A percentile compares a stretch with the other conserved stretches of the same genome.
Evolutionary conservation across 64 coral and sea anemone species (phyloP).

Genomic region (Porites australiensis): DNA sequence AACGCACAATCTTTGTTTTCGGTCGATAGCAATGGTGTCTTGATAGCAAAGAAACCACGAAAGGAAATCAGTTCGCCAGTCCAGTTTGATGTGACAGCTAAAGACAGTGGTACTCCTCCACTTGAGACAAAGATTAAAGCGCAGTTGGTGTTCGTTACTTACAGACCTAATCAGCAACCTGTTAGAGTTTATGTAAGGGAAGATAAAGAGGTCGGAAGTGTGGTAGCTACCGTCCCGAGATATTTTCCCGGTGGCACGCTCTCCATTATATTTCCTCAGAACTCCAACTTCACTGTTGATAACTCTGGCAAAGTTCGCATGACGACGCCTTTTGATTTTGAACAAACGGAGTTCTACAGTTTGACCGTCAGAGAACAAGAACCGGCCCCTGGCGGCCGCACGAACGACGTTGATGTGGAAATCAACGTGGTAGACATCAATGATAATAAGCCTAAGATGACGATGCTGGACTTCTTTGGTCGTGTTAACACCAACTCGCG

Average conservation of each 20-base stretch:
- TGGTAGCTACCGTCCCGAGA: slow-evolving; percentile 74
- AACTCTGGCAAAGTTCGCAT: slow-evolving; percentile 73
- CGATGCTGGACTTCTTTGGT: slow-evolving; percentile 10
- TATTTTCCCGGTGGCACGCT: slow-evolving; percentile 81
- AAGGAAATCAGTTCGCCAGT: slow-evolving; percentile 36
- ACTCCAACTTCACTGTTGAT: slow-evolving; percentile 76
- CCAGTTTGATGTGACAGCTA: slow-evolving; percentile 69
- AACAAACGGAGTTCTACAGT: slow-evolving; percentile 53
- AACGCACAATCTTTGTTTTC: slow-evolving; percentile 48
- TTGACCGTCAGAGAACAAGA: slow-evolving; percentile 79
- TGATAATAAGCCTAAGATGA: slow-evolving; percentile 68
- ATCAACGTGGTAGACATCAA: slow-evolving; percentile 86
- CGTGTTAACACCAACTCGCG: slow-evolving; percentile 79
- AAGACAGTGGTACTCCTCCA: slow-evolving; percentile 63
- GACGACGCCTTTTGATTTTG: slow-evolving; percentile 72
- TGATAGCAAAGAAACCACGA: slow-evolving; percentile 66
- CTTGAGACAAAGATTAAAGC: slow-evolving; percentile 53
- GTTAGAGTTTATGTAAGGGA: slow-evolving; percentile 77
- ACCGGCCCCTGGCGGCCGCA: slow-evolving; percentile 15
- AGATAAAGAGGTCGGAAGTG: slow-evolving; percentile 57
- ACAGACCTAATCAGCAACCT: slow-evolving; percentile 72
- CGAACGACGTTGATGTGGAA: slow-evolving; percentile 82
- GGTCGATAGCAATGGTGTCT: slow-evolving; percentile 52
- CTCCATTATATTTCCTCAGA: slow-evolving; percentile 72
- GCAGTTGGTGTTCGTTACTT: slow-evolving; percentile 68